Base-by-base conservation (phyloP, 2,888 invertebrate genomes). In the Thyatira batis region DNA sequence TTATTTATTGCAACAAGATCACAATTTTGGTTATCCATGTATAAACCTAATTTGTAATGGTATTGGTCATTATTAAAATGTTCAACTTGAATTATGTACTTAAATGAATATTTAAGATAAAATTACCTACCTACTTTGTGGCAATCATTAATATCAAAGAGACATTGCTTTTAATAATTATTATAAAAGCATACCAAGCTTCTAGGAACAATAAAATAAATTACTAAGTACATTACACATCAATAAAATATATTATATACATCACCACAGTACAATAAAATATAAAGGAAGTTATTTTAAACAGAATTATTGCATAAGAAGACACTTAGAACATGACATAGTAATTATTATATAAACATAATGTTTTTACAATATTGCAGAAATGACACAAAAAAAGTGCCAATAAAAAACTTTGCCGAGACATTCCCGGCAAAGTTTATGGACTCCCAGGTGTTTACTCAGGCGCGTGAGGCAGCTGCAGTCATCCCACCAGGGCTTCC, bases 351-450 rank as follows among this genome's bases (percentile, higher is more conserved):
- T 45, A 10, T 17, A 50, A 54, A 20, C 46, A 53, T 44, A 39
- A 17, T 17, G 8, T 13, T 39, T 17, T 53, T 54, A 30, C 50
- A 39, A 55, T 57, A 55, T 78, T 72, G 45, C 77, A 92, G 92
- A 53, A 70, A 67, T n/a, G 95, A 95, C 71, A 95, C 95, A 17
- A 92, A 89, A 66, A 87, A 93, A 50, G 73, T 95, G 13, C 87
- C 87, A 10, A 80, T 95, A 44, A 94, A 94, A 20, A 93, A 94
- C 50, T 93, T 94, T 58, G 93, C 93, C 0, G 94, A 95, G 73
- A 89, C 92, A 20, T 94, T 95, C 77, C 95, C 95, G 0, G 92
- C 93, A 25, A 94, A 94, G 68, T 95, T 94, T 74, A 85, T 95
- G 69, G 93, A 94, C 69, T 93, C 94, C 0, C 87, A 92, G 67